Conservation (phyloP, 1,140 invertebrate genomes). For the Vollenhovia emeryi region DNA sequence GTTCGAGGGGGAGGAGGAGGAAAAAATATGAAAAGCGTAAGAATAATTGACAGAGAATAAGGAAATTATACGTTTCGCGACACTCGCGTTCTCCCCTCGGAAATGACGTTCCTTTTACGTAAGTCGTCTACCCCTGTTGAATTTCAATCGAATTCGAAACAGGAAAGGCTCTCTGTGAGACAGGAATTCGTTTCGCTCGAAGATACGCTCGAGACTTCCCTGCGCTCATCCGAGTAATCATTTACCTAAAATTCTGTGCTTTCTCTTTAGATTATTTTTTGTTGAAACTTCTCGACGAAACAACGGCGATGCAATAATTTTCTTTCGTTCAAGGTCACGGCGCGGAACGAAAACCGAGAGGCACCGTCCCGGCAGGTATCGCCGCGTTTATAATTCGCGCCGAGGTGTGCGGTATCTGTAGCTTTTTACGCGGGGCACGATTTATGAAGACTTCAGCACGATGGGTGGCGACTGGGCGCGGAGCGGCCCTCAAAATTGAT, state of each 20-base stretch:
- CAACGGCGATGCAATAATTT: background rate
- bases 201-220: background rate
- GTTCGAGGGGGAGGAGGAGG: too few species aligned
- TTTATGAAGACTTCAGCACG: conserved; percentile 73
- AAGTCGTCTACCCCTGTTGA: background rate
- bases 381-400: conserved; percentile 38
- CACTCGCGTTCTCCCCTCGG: background rate
- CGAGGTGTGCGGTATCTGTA: background rate
- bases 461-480: conserved; percentile 58
- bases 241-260: background rate
- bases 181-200: background rate
- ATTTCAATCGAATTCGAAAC: background rate
- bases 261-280: background rate
- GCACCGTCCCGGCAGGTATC: background rate
- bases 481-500: conserved; percentile 72
- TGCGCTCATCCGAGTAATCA: background rate
- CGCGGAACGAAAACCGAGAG: conserved; percentile 1
- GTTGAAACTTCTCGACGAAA: background rate
- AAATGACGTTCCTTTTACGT: background rate
- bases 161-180: too few species aligned
- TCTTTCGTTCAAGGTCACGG: background rate
- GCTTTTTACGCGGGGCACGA: conserved; percentile 55
- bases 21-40: conserved; percentile 21
- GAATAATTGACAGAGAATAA: background rate
- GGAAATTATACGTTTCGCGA: background rate